A percentile compares a stretch with the other conserved stretches of the same genome.
Evolutionary conservation across 1,140 invertebrate species (phyloP).

Genomic region (Sarcophaga bullata): DNA sequence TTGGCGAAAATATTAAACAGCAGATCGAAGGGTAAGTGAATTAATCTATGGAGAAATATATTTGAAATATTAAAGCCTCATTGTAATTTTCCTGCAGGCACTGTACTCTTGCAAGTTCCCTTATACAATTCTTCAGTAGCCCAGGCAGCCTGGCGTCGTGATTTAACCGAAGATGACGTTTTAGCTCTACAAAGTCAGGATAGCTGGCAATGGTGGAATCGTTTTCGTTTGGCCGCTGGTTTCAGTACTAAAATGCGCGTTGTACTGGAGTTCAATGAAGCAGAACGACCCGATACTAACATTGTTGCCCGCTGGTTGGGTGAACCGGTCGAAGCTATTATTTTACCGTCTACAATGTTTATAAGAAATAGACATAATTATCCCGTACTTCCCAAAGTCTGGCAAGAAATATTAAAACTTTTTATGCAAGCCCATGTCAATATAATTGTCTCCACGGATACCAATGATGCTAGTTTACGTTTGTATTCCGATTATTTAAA

Average conservation of each 20-base stretch:
- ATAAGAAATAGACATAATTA: constrained; percentile 82
- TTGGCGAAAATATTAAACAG: constrained; percentile 77
- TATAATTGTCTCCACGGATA: constrained; percentile 81
- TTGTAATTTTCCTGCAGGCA: constrained; percentile 46
- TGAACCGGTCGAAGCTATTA: constrained; percentile 88
- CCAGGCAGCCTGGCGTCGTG: constrained; percentile 75
- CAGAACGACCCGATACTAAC: constrained; percentile 74
- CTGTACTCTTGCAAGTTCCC: constrained; percentile 55
- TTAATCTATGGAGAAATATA: background rate
- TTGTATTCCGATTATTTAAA: constrained; percentile 89
- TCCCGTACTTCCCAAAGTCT: constrained; percentile 86
- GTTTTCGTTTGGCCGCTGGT: constrained; percentile 79
- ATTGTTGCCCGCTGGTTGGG: constrained; percentile 88
- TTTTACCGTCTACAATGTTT: constrained; percentile 86
- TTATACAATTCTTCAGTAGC: constrained; percentile 54
- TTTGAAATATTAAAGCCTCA: background rate
- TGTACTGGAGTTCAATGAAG: constrained; percentile 69
- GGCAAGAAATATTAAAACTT: constrained; percentile 80
- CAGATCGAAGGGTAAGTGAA: constrained; percentile 71
- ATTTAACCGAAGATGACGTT: constrained; percentile 66
- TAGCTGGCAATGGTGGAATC: constrained; percentile 90
- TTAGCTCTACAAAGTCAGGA: constrained; percentile 58
- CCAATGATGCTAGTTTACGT: constrained; percentile 70
- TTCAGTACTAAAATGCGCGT: constrained; percentile 81
- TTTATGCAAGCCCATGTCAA: constrained; percentile 80